phyloP scores from a whole-genome alignment of 2,113 vertebrate species.

The Cebus imitator region DNA sequence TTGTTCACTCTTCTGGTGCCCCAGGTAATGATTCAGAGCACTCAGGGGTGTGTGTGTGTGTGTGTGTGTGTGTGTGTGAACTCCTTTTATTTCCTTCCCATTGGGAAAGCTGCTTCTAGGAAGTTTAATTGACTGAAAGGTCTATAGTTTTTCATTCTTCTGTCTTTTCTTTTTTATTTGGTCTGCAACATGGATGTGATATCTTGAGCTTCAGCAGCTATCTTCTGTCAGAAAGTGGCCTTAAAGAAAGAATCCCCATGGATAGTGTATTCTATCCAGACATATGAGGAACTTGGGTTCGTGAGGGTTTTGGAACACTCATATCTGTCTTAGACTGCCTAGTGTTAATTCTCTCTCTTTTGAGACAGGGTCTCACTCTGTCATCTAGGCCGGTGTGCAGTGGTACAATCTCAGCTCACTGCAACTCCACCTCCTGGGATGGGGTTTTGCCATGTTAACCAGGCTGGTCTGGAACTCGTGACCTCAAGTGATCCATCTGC shows the following conservation, averaged over 20 bases:
- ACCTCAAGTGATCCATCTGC: no score
- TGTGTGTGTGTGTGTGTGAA: neutral
- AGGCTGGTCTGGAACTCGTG: no score
- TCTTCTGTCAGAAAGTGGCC: neutral
- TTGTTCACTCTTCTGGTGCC: neutral
- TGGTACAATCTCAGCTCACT: no score
- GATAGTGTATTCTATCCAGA: neutral
- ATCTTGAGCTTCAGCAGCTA: neutral
- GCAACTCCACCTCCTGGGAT: no score
- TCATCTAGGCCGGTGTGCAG: no score
- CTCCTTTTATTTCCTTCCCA: neutral
- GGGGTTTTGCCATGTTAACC: no score
- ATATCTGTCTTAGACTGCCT: neutral
- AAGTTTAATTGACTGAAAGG: neutral
- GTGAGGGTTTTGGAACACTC: fast-evolving
- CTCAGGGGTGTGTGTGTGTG: neutral
- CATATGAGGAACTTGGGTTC: neutral
- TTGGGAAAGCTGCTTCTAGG: neutral
- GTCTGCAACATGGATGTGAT: neutral
- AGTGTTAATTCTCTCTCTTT: neutral
- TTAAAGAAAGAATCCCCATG: neutral
- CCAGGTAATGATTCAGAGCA: neutral
- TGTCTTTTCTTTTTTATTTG: neutral
- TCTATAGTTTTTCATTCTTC: neutral
- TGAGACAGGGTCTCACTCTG: no score